Base-by-base conservation (phyloP, 64 coral and sea anemone species). In the Stichodactyla helianthus region DNA sequence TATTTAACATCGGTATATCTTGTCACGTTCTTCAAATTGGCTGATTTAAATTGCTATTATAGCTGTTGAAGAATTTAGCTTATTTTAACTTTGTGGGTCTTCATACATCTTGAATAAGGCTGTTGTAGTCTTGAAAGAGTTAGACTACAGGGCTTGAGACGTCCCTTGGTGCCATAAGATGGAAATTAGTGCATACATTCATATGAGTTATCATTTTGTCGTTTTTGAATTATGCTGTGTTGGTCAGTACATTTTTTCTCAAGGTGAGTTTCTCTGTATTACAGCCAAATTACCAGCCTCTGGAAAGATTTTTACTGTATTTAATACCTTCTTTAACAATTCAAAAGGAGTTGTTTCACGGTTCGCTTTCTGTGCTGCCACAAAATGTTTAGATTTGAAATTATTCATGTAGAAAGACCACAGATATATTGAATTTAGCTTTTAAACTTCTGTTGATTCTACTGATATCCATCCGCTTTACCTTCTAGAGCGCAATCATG, bases 301-400 rank as follows among this genome's bases (percentile, higher is more conserved):
- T 8, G 6, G 10, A 28, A 68, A n/a, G 19, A 26, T 9, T 68
- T 68, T 68, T 23, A 12, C 16, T 17, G 19, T 5, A 0, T 12
- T 27, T 15, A 58, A 7, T 31, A 31, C 11, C 23, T 6, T 74
- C 10, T 74, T 27, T n/a, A 28, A 27, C 68, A 31, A 74, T 74
- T 10, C 68, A 26, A 1, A n/a, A 25, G 19, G 2, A 70, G 65
- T 7, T 23, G 17, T 20, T 17, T 70, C 25, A 31, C 25, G 68
- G n/a, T 74, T 74, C 68, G 12, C 27, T 81, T 52, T 54, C 12
- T 50, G 17, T 6, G 53, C 52, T 16, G 17, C 20, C 52, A 81
- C 52, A 54, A 81, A 81, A 53, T 81, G 78, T 81, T 81, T 52
- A 18, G 50, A 52, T 81, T 81, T 81, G 4, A 54, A 81, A 51